Conservation (phyloP, 2,888 invertebrate genomes). For the Cistogaster globosa region DNA sequence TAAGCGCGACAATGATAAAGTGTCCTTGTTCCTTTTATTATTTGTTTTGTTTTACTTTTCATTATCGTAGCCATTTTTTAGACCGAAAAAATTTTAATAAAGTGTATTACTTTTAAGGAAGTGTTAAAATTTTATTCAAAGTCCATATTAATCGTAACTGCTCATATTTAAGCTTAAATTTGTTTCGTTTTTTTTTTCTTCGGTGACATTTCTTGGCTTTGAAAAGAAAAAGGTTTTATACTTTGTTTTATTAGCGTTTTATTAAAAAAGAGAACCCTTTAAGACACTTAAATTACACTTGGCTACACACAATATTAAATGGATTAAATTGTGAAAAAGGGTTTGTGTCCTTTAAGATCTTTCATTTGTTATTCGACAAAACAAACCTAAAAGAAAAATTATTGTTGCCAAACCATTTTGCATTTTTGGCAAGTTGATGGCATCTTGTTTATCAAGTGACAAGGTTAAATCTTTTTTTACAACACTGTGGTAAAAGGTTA, state of each 20-base stretch:
- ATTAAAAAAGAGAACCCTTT: conserved; percentile 20
- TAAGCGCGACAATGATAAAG: conserved; percentile 69
- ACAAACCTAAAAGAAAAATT: conserved; percentile 37
- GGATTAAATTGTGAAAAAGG: conserved; percentile 62
- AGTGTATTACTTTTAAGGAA: conserved; percentile 33
- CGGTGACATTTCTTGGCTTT: not conserved
- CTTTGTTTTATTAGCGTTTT: conserved; percentile 11
- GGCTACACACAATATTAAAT: conserved; percentile 65
- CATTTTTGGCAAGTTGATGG: conserved; percentile 51
- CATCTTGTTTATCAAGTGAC: conserved; percentile 62
- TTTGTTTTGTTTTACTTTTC: conserved; percentile 41
- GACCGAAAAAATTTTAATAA: conserved; percentile 57
- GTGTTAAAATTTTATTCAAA: conserved; percentile 64
- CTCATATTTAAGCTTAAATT: conserved; percentile 59
- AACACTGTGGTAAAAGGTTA: conserved; percentile 69
- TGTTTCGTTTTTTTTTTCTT: not conserved
- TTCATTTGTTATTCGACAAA: conserved; percentile 16
- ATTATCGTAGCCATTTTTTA: conserved; percentile 34
- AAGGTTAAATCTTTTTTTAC: conserved; percentile 65
- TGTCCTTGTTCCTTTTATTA: conserved; percentile 55
- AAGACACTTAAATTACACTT: conserved; percentile 65
- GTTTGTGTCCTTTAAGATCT: conserved; percentile 41
- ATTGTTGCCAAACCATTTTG: conserved; percentile 50
- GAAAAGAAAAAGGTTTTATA: conserved; percentile 23
- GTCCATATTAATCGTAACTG: conserved; percentile 64